Evolutionary conservation across 2,797 vertebrate genomes (phyloP), one percentile per base, ranked within the genome.

Genomic region (Distichodus sexfasciatus): DNA sequence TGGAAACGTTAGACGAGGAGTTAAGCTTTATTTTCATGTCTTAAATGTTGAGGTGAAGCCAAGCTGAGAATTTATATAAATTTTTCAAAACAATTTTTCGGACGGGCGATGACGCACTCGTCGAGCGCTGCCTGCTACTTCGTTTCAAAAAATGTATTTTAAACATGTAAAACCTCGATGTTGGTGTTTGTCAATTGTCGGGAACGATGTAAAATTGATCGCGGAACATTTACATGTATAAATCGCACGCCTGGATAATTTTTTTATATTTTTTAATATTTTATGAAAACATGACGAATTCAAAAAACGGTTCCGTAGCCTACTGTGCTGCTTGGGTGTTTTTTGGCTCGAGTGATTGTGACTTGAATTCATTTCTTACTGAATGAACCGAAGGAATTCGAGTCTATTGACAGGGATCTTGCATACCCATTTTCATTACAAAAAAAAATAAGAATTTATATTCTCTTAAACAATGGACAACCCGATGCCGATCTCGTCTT

Each of bases 211-310:
- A 69, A 82, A 77, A 88, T 53, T 40, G 75, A 57, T 73, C 21
- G 0, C 0, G 1, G 76, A 78, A 79, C 89, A 90, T 92, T 90
- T 77, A 81, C 70, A 50, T 79, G 78, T 31, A 67, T 89, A 87
- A 72, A 89, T 81, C 63, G 73, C 17, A 43, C 64, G 29, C 44
- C 62, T 26, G 19, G 73, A 75, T 40, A 90, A 87, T 87, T 92
- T 91, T 90, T 90, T 91, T 87, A 69, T 95, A 96, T 96, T 97
- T 96, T 94, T 94, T 94, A 92, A 87, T 93, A 94, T 94, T 97
- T 97, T 96, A 93, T 95, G 93, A 95, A 95, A 96, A 94, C 88
- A 94, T 95, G 94, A 95, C 92, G 93, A 94, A 90, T 90, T 93
- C 81, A 89, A 87, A 89, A 91, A 87, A 87, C 80, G 84, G 86